These are phyloP conservation scores for Tetragnatha versicolor DNA, from an alignment of 1,140 invertebrate genomes.

Conservation along the genomic window DNA sequence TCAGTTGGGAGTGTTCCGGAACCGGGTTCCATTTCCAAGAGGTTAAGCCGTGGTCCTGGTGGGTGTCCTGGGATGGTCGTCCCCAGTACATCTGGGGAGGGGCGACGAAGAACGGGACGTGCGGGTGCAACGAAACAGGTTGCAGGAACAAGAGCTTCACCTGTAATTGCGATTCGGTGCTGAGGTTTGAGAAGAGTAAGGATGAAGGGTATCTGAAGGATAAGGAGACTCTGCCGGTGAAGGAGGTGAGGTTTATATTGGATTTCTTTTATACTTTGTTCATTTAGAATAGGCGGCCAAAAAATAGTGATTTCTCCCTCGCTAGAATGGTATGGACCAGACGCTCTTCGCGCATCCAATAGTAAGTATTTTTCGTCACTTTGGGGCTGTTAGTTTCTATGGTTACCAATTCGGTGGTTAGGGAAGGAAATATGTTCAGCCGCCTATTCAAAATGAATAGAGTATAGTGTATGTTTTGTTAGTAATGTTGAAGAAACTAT, in stretches of 20 bases:
- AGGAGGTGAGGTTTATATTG: slow-evolving; percentile 33
- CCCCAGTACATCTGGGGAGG: slow-evolving; percentile 57
- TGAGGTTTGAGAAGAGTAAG: slow-evolving; percentile 40
- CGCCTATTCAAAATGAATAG: too few species aligned
- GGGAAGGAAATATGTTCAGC: too few species aligned
- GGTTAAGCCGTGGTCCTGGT: slow-evolving; percentile 56
- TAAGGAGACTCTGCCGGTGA: slow-evolving; percentile 51
- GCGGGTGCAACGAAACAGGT: slow-evolving; percentile 47
- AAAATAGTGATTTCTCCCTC: too few species aligned
- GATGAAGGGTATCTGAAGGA: slow-evolving; percentile 57
- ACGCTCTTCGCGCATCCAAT: too few species aligned
- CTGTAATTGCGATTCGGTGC: slow-evolving; percentile 58
- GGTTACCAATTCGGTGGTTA: too few species aligned
- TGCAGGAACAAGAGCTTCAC: slow-evolving; percentile 13
- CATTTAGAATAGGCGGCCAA: too few species aligned
- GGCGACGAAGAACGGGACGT: slow-evolving; percentile 30
- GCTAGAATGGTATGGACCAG: too few species aligned
- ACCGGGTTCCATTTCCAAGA: slow-evolving; percentile 57
- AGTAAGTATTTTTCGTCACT: too few species aligned
- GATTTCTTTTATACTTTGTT: too few species aligned
- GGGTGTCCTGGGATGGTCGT: slow-evolving; percentile 48
- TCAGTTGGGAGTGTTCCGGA: slow-evolving; percentile 57
- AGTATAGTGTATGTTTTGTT: too few species aligned
- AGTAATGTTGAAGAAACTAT: too few species aligned
- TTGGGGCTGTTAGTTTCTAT: too few species aligned